Base-by-base conservation (phyloP, 2,113 vertebrate species). In the Xiphophorus maculatus region DNA sequence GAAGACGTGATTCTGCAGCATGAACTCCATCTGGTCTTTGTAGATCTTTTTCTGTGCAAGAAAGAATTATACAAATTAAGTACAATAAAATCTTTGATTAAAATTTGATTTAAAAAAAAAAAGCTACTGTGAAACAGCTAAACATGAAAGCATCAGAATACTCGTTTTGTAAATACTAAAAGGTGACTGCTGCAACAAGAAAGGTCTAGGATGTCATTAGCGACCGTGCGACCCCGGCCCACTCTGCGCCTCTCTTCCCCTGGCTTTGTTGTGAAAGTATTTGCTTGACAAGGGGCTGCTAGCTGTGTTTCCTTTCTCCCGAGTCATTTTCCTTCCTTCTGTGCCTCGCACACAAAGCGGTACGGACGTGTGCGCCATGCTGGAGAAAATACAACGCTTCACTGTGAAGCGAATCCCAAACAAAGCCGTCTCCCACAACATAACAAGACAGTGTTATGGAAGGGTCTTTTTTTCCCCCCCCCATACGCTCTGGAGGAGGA, bases 11-110 rank as follows among this genome's bases (percentile, higher is more conserved):
- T 96, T 98, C 92, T 99, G 97, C 82, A 99, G 90, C 97, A 99
- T 99, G 83, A 97, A 97, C 92, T 99, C 98, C 98, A 99, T 99
- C 90, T 99, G 98, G 93, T 99, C 97, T 92, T 99, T 99, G 85
- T 99, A 99, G 83, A 99, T 96, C 90, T 99, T 99, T 92, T 99
- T 99, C 98, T 99, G 94, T 78, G 32, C 2, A 30, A 51, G 44
- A 72, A 33, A 13, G 48, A 27, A 58, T 4, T 15, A 22, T 61
- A 66, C 71, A 14, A 0, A 11, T 37, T 12, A 54, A 10, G 9
- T 32, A 63, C 68, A 7, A 42, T 11, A 3, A 54, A 48, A 69
- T 35, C 13, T 15, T 1, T 42, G 35, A 14, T 42, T 15, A 29
- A 58, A 58, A 54, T 19, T 25, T 54, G 10, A 40, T 11, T 33